Percentiles rank a stretch among this genome's conserved stretches.
phyloP scores from a whole-genome alignment of 2,113 vertebrate genomes.

The Seriola rivoliana region DNA sequence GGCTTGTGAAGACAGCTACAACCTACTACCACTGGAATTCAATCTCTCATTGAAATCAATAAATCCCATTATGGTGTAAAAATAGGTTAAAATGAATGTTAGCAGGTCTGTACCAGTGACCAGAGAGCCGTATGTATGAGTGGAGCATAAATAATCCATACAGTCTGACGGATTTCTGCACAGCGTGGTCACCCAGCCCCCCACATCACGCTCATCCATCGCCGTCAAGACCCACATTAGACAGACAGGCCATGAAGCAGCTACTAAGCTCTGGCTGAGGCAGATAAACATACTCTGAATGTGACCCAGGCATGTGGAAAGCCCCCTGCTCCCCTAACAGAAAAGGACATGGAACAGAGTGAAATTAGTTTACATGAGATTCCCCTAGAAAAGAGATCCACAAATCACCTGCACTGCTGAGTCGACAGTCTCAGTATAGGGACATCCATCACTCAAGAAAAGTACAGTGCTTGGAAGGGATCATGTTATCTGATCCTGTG shows the following conservation, averaged over 20 bases:
- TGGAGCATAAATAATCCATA: conserved; percentile 61
- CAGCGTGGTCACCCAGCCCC: conserved; percentile 46
- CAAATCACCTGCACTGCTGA: conserved; percentile 12
- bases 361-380: conserved; percentile 32
- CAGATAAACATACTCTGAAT: conserved; percentile 34
- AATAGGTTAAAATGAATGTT: conserved; percentile 27
- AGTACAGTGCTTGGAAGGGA: not conserved
- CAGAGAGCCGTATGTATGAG: conserved; percentile 7
- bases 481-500: conserved; percentile 7
- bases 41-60: conserved; percentile 36
- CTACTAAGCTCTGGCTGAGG: conserved; percentile 22
- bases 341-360: not conserved
- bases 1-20: not conserved
- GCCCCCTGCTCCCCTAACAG: conserved; percentile 9
- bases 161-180: conserved; percentile 40
- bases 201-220: conserved; percentile 21
- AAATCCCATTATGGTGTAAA: conserved; percentile 17
- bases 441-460: conserved; percentile 4
- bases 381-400: not conserved
- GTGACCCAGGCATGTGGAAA: conserved; percentile 5
- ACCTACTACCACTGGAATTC: not conserved
- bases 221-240: conserved; percentile 36
- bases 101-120: not conserved
- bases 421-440: not conserved
- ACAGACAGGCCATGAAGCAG: conserved; percentile 31